Conservation (phyloP, 2,888 invertebrate species). For the Cantharis rufa region DNA sequence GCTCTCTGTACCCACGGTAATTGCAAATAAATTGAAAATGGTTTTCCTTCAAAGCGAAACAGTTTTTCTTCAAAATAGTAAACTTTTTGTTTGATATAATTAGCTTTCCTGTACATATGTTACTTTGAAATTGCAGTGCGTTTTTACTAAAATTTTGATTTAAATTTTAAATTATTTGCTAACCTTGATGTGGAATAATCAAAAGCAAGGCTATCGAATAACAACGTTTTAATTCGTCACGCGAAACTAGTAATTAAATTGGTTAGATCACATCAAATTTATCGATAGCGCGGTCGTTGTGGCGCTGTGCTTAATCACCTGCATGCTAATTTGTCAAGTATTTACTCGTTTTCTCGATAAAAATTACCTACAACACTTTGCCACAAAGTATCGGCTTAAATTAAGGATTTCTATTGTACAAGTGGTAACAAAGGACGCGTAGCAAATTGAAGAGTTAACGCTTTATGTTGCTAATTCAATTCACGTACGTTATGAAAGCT, state of each 20-base stretch:
- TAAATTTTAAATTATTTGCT: not conserved
- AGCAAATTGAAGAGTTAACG: constrained; percentile 7
- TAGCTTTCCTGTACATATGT: not conserved
- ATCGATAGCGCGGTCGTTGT: not conserved
- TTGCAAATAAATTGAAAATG: not conserved
- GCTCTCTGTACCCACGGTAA: not conserved
- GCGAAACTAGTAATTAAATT: not conserved
- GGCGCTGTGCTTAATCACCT: not conserved
- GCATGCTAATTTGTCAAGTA: not conserved
- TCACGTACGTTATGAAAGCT: constrained; percentile 12
- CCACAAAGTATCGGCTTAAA: not conserved
- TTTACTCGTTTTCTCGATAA: not conserved
- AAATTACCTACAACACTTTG: not conserved
- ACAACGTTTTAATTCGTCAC: not conserved
- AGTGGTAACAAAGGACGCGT: constrained; percentile 9
- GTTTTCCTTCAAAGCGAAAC: not conserved
- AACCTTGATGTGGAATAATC: not conserved
- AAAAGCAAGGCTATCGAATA: not conserved
- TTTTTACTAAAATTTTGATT: not conserved
- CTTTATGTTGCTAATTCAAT: constrained; percentile 6
- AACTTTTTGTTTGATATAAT: not conserved
- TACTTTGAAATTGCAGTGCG: not conserved
- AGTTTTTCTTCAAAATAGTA: not conserved
- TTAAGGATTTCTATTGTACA: constrained; percentile 5
- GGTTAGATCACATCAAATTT: not conserved